Base-by-base conservation (phyloP, 2,113 vertebrate genomes). In the Bos javanicus region DNA sequence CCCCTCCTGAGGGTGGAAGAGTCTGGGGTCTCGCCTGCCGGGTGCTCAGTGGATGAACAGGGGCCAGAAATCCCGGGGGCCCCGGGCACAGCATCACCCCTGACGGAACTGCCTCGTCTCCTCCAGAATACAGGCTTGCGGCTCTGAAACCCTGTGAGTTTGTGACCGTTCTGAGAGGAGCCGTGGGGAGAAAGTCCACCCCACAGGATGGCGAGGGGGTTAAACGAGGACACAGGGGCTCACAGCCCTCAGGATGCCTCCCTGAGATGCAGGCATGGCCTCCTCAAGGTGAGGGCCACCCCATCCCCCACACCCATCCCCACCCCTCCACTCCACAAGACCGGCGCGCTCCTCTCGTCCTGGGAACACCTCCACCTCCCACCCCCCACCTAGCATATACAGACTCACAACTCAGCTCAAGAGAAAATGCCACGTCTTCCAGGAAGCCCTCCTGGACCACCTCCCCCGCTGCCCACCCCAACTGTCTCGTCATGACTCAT, bases 1-100 rank as follows among this genome's bases (percentile, higher is more conserved):
- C 83, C 36, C 71, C 11, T 92, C 94, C 88, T 3, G 39, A 48
- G 25, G 83, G 78, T 57, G 93, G 85, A 96, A 3, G 90, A 50
- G 87, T 50, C 48, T 13, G 59, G 62, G 36, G 88, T 80, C 90
- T 80, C 48, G 81, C 43, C 80, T 30, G 12, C 21, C 0, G 1
- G 23, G 23, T 3, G 7, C 74, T 2, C 0, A 6, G 3, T 71
- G 39, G 5, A 14, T 8, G 83, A 36, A 50, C 87, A n/a, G 43
- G 82, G 30, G 17, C 48, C 5, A 2, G 50, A 39, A 59, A 36
- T 19, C 25, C 46, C 6, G 0, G 25, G 36, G 60, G 5, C 1
- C 6, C 59, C 9, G 1, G 0, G 2, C 23, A 43, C 14, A 10
- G n/a, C 30, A 3, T n/a, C 14, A 3, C 39, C 74, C 25, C 17